A percentile compares a stretch with the other conserved stretches of the same genome.
Evolutionary conservation across 2,797 vertebrate genomes (phyloP).

Genomic region (Takifugu rubripes): DNA sequence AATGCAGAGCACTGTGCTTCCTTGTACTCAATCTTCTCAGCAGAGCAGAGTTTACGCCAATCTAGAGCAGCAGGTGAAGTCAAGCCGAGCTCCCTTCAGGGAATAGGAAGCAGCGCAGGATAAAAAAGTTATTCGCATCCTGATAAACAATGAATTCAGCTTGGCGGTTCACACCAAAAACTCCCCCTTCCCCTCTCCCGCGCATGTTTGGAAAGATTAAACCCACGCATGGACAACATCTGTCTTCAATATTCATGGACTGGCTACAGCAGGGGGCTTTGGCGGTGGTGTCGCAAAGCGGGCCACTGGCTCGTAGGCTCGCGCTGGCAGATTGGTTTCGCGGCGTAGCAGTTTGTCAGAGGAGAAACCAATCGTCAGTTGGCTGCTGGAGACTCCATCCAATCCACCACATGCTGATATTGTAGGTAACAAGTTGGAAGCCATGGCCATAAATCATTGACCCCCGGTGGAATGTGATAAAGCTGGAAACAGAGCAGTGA

Average conservation of each 20-base stretch:
- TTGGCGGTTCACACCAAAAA: conserved; percentile 14
- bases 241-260: conserved; percentile 39
- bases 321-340: conserved; percentile 44
- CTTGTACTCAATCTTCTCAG: conserved; percentile 42
- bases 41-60: conserved; percentile 35
- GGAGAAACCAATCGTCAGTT: conserved; percentile 58
- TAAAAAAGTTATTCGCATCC: conserved; percentile 24
- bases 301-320: conserved; percentile 32
- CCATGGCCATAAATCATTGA: conserved; percentile 50
- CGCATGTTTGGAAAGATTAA: conserved; percentile 3
- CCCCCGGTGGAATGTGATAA: conserved; percentile 36
- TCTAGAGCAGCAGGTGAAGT: conserved; percentile 28
- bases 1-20: conserved; percentile 30
- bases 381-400: conserved; percentile 54
- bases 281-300: conserved; percentile 37
- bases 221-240: conserved; percentile 4
- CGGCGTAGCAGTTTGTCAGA: conserved; percentile 62
- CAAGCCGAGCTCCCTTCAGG: conserved; percentile 12
- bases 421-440: conserved; percentile 38
- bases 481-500: conserved; percentile 16
- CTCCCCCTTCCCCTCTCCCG: background rate
- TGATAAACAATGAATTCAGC: conserved; percentile 27
- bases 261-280: conserved; percentile 15
- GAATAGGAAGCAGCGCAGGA: conserved; percentile 3
- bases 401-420: conserved; percentile 59